Percentiles rank a stretch among this genome's conserved stretches.
phyloP scores from a whole-genome alignment of 1,140 invertebrate genomes.

The Sycobia sp. region DNA sequence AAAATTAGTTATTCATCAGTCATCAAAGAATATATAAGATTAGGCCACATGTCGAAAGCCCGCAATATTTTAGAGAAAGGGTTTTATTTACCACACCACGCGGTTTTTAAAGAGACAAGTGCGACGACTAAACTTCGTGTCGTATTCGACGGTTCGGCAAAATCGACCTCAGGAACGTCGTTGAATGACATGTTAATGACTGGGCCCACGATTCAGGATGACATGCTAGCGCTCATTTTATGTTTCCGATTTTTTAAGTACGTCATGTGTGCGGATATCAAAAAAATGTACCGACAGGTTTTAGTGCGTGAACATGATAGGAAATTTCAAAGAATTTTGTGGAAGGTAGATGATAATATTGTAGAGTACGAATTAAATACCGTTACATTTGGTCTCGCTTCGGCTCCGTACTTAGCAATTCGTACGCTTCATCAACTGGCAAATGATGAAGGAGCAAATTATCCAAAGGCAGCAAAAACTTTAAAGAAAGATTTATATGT shows the following conservation, averaged over 20 bases:
- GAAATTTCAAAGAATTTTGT: conserved; percentile 13
- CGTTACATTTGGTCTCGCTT: too few relatives aligned
- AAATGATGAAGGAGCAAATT: conserved; percentile 30
- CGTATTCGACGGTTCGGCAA: neutral
- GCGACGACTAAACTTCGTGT: too few relatives aligned
- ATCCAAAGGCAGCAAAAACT: conserved; percentile 36
- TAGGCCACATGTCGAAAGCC: conserved; percentile 48
- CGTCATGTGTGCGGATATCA: conserved; percentile 13
- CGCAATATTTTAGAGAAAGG: neutral
- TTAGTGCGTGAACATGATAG: conserved; percentile 10
- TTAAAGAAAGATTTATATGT: conserved; percentile 57
- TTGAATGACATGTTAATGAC: conserved; percentile 35
- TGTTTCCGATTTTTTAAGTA: conserved; percentile 18
- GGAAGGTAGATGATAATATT: neutral
- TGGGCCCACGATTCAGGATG: conserved; percentile 42
- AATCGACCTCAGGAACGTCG: conserved; percentile 38
- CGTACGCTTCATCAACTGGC: conserved; percentile 1
- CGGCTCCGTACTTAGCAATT: conserved; percentile 30
- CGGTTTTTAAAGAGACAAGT: conserved; percentile 45
- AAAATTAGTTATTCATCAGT: conserved; percentile 41
- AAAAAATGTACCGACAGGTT: conserved; percentile 31
- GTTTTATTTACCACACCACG: conserved; percentile 57
- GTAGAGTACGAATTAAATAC: conserved; percentile 19
- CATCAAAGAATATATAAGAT: conserved; percentile 47
- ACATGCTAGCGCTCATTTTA: conserved; percentile 29